These are phyloP conservation scores for Papilio polytes DNA, from an alignment of 1,140 invertebrate genomes.

Conservation along the genomic window DNA sequence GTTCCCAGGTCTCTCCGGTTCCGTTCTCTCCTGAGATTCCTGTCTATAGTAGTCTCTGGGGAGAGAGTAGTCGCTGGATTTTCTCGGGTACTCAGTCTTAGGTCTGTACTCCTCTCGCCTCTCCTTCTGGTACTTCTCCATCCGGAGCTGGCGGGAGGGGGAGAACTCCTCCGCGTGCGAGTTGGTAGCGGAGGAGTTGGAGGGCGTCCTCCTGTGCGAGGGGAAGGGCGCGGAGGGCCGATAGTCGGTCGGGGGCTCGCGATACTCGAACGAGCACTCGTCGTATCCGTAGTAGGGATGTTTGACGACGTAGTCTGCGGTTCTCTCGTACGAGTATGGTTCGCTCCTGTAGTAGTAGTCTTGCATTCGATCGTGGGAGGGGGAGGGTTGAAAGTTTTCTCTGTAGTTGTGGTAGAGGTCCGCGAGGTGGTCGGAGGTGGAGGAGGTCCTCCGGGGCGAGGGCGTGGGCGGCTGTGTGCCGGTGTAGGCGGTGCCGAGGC, in stretches of 20 bases:
- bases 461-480: slow-evolving; percentile 85
- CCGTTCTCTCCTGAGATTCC: slow-evolving; percentile 80
- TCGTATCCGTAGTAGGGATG: slow-evolving; percentile 73
- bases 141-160: slow-evolving; percentile 65
- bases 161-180: slow-evolving; percentile 72
- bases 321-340: slow-evolving; percentile 68
- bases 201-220: slow-evolving; percentile 65
- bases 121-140: slow-evolving; percentile 63
- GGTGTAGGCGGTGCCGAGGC: slow-evolving; percentile 79
- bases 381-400: slow-evolving; percentile 71
- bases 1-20: slow-evolving; percentile 89
- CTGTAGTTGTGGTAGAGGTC: slow-evolving; percentile 76
- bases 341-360: slow-evolving; percentile 86
- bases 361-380: slow-evolving; percentile 67
- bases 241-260: slow-evolving; percentile 65
- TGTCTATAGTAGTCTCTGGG: slow-evolving; percentile 82
- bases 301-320: slow-evolving; percentile 72
- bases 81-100: slow-evolving; percentile 78
- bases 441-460: slow-evolving; percentile 84
- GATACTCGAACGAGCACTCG: slow-evolving; percentile 68
- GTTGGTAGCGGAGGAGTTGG: slow-evolving; percentile 69
- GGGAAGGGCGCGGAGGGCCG: slow-evolving; percentile 53
- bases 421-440: slow-evolving; percentile 65
- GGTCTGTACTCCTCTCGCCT: slow-evolving; percentile 69
- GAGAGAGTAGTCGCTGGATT: slow-evolving; percentile 75